Evolutionary conservation across 2,888 invertebrate genomes (phyloP).

Genomic region (Azorinus chamasolen): DNA sequence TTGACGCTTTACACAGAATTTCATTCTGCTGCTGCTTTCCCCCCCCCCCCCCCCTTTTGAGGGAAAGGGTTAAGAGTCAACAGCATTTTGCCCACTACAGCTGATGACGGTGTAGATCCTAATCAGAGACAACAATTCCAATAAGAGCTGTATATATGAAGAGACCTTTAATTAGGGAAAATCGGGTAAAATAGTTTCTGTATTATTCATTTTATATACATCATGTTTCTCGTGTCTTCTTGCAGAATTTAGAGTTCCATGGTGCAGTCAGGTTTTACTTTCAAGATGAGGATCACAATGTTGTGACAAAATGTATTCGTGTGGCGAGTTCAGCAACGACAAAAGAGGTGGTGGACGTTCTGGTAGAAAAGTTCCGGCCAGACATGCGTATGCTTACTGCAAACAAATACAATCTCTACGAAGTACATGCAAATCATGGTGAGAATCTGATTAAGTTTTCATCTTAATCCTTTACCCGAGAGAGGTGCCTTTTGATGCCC

Average conservation of each 20-base stretch:
- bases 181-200: no score
- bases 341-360: conserved; percentile 97
- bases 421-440: conserved; percentile 92
- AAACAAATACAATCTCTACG: conserved; percentile 87
- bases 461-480: neutral
- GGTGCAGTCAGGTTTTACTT: conserved; percentile 99
- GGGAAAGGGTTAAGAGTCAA: no score
- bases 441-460: conserved; percentile 41
- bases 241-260: conserved; percentile 98
- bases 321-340: conserved; percentile 99
- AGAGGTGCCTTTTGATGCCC: no score
- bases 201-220: no score
- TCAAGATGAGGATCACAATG: conserved; percentile 98
- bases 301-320: conserved; percentile 99
- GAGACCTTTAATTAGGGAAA: no score
- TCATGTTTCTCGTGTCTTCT: conserved; percentile 75
- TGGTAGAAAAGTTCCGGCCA: conserved; percentile 99
- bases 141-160: no score
- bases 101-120: no score
- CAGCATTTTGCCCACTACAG: no score
- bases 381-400: conserved; percentile 97
- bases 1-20: no score
- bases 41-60: no score
- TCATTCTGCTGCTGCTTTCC: no score
- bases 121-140: no score